phyloP scores from a whole-genome alignment of 2,113 vertebrate genomes.

The Hippoglossus stenolepis region DNA sequence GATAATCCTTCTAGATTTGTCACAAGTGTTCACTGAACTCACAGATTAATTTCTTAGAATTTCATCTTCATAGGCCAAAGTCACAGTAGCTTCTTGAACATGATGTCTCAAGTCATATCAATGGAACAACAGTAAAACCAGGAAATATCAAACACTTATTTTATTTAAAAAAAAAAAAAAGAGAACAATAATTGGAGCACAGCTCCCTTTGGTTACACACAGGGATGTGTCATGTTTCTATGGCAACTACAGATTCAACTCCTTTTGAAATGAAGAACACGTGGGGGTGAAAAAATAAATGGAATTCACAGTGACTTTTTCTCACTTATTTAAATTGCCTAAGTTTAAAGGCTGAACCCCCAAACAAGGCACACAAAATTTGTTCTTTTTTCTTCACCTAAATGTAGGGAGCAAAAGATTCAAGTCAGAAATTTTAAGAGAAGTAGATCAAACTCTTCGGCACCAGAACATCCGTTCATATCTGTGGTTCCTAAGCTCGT shows the following conservation, averaged over 20 bases:
- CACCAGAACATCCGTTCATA: background rate
- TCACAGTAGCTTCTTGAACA: too few relatives aligned
- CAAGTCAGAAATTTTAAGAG: background rate
- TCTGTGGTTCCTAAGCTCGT: background rate
- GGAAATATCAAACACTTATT: conserved; percentile 40
- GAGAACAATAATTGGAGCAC: conserved; percentile 50
- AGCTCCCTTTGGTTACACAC: conserved; percentile 55
- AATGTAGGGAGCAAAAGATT: background rate
- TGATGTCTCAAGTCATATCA: background rate
- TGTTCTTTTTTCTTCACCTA: background rate
- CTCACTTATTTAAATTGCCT: background rate
- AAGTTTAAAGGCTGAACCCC: background rate
- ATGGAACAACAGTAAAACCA: background rate
- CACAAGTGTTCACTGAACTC: too few relatives aligned
- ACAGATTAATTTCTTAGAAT: too few relatives aligned
- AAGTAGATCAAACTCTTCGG: background rate
- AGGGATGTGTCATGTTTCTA: conserved; percentile 36
- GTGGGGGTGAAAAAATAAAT: background rate
- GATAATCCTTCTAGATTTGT: too few relatives aligned
- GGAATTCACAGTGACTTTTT: conserved; percentile 25
- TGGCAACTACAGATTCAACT: conserved; percentile 48
- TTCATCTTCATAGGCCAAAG: too few relatives aligned
- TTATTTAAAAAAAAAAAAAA: conserved; percentile 16
- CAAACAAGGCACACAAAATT: conserved; percentile 38
- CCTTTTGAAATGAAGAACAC: too few relatives aligned